A percentile compares a stretch with the other conserved stretches of the same genome.
phyloP scores from a whole-genome alignment of 2,797 vertebrate species.

The Orientallactaga sibirica region DNA sequence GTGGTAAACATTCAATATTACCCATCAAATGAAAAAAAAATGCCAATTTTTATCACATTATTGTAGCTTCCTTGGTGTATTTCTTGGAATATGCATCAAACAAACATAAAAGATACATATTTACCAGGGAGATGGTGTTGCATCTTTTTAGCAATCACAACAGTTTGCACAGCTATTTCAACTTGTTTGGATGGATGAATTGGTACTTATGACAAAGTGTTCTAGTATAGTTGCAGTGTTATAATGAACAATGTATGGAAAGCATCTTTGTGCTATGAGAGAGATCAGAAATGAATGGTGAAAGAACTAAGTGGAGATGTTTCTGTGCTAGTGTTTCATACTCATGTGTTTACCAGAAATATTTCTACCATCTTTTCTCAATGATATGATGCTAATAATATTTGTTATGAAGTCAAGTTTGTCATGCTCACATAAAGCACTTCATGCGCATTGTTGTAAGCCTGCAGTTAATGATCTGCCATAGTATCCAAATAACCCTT shows the following conservation, averaged over 20 bases:
- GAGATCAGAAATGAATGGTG: slow-evolving; percentile 39
- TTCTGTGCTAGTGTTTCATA: slow-evolving; percentile 1
- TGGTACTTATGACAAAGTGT: slow-evolving; percentile 60
- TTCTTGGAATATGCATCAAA: slow-evolving; percentile 73
- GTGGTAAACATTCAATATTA: slow-evolving; percentile 50
- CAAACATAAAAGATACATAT: slow-evolving; percentile 71
- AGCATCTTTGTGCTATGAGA: slow-evolving; percentile 12
- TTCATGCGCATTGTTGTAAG: not conserved
- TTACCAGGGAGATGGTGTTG: slow-evolving; percentile 61
- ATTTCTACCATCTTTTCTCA: slow-evolving; percentile 50
- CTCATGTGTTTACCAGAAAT: not conserved
- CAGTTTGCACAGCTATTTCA: slow-evolving; percentile 62
- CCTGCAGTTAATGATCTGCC: not conserved
- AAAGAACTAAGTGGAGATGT: slow-evolving; percentile 4
- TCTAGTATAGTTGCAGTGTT: slow-evolving; percentile 36
- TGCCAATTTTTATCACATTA: slow-evolving; percentile 66
- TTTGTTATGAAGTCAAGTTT: slow-evolving; percentile 39
- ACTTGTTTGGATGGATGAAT: slow-evolving; percentile 70
- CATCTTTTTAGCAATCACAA: slow-evolving; percentile 70
- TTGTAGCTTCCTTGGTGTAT: slow-evolving; percentile 52
- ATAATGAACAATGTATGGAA: slow-evolving; percentile 17
- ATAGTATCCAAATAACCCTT: not conserved
- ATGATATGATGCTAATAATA: not conserved
- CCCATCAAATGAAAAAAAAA: slow-evolving; percentile 61
- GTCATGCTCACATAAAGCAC: not conserved